A percentile compares a stretch with the other conserved stretches of the same genome.
Conservation (phyloP, 2,888 invertebrate genomes). For the Siphlonurus alternatus region DNA sequence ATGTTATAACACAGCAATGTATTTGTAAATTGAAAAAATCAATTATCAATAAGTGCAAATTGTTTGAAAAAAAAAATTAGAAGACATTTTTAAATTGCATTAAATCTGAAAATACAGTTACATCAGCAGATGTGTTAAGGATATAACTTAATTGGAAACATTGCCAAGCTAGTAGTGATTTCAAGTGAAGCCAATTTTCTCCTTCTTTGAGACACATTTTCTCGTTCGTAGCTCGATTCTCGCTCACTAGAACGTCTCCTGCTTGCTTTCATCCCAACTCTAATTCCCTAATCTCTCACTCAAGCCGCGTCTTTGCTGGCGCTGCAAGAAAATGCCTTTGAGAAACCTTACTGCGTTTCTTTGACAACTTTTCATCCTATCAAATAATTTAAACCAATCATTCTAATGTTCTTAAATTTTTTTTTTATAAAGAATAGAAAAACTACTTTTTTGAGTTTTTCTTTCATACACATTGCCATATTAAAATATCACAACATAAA, state of each 20-base stretch:
- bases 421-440: too few relatives aligned
- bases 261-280: neutral
- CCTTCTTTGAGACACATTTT: neutral
- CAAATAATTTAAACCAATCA: neutral
- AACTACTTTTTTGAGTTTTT: too few relatives aligned
- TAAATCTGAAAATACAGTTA: neutral
- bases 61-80: too few relatives aligned
- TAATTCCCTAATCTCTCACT: neutral
- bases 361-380: neutral
- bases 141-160: neutral
- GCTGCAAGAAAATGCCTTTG: neutral
- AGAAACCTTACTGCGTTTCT: neutral
- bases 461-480: too few relatives aligned
- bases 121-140: neutral
- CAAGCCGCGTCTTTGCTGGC: neutral
- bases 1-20: too few relatives aligned
- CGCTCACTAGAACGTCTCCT: neutral
- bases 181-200: neutral
- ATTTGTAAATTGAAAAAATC: too few relatives aligned
- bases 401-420: too few relatives aligned
- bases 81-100: too few relatives aligned
- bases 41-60: too few relatives aligned
- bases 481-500: too few relatives aligned
- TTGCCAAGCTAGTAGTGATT: neutral
- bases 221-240: neutral